A percentile compares a stretch with the other conserved stretches of the same genome.
Conservation (phyloP, 2,113 vertebrate genomes). For the Chaetodon trifascialis region DNA sequence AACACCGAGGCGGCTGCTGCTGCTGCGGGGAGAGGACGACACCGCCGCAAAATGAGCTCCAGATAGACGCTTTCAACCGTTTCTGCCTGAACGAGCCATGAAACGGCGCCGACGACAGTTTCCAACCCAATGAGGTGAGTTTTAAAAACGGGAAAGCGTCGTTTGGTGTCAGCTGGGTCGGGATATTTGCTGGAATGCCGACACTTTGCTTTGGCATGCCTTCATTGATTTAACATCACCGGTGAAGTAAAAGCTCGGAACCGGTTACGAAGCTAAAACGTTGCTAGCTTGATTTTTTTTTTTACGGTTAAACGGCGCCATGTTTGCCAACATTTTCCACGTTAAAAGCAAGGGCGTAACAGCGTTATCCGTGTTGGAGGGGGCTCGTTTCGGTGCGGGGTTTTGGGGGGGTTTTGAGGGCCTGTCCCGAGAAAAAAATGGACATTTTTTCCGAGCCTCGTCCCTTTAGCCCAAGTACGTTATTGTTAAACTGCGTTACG, state of each 20-base stretch:
- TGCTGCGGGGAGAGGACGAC: slow-evolving; percentile 45
- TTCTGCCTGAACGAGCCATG: not conserved
- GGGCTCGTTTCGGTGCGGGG: slow-evolving; percentile 11
- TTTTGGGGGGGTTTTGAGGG: slow-evolving; percentile 20
- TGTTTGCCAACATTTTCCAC: not conserved
- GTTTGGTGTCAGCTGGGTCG: not conserved
- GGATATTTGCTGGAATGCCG: slow-evolving; percentile 24
- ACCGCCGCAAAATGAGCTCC: slow-evolving; percentile 33
- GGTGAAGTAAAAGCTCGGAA: not conserved
- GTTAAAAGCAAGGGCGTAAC: slow-evolving; percentile 58
- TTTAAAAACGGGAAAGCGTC: not conserved
- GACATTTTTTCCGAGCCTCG: not conserved
- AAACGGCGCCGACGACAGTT: not conserved
- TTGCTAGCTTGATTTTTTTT: not conserved
- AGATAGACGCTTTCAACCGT: not conserved
- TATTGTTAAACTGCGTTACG: not conserved
- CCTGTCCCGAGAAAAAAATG: slow-evolving; percentile 27
- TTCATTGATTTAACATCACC: slow-evolving; percentile 32
- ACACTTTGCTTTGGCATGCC: slow-evolving; percentile 8
- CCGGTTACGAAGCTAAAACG: not conserved
- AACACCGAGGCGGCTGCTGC: slow-evolving; percentile 37
- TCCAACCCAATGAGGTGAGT: slow-evolving; percentile 68
- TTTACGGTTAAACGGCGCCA: not conserved
- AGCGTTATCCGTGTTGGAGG: slow-evolving; percentile 18
- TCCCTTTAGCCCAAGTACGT: not conserved